Base-by-base conservation (phyloP, 2,797 vertebrate species). In the Etheostoma nigrum region DNA sequence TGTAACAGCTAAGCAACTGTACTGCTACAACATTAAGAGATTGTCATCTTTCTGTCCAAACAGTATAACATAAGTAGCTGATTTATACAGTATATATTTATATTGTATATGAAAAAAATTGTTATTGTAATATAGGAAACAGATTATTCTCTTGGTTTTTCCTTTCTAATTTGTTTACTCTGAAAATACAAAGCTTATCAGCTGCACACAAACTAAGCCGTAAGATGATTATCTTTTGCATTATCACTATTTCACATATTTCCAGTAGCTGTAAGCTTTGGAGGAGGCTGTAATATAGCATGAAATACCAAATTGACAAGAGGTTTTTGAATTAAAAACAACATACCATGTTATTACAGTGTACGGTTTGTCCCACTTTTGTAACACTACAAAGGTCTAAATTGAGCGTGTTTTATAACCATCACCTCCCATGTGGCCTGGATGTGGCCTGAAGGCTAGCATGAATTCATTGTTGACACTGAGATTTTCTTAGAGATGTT, bases 311-410 rank as follows among this genome's bases (percentile, higher is more conserved):
- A 67, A 69, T 62, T 59, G 76, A 75, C 76, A 82, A 74, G 8
- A 73, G 65, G 62, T 73, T 59, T 83, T 72, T 85, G 76, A 84
- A 83, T 81, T 76, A 81, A 67, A 67, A 72, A 36, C 68, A 76
- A 16, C 51, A 78, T 60, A 72, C 40, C 23, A 59, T 74, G 76
- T 81, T 82, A 83, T 77, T 79, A 68, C 67, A 77, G 21, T 30
- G 45, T 52, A 36, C 59, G 53, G 55, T 79, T 83, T 84, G 70
- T 55, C 62, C 74, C 79, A 59, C 67, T 82, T 54, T 58, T 79
- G 44, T 76, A 74, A 68, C 54, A 61, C 27, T 45, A 48, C 57
- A 70, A 70, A 73, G 40, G 58, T 53, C n/a, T 54, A 67, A 54
- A 82, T 14, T 44, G 67, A 72, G 58, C 15, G 64, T 69, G 36